phyloP scores from a whole-genome alignment of 1,140 invertebrate species.

The Pinna nobilis region DNA sequence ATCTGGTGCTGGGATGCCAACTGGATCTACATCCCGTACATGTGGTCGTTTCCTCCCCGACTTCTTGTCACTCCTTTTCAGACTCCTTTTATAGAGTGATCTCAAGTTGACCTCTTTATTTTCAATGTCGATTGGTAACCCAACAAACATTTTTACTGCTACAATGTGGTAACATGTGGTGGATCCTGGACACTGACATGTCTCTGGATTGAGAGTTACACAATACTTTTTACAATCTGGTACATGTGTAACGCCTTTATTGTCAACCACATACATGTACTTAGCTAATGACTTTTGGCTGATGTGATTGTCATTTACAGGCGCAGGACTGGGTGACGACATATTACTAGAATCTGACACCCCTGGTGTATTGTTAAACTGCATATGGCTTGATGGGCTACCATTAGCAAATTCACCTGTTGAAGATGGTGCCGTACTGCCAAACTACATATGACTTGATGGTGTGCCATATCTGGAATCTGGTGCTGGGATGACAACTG shows the following conservation, averaged over 20 bases:
- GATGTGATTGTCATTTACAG: constrained; percentile 5
- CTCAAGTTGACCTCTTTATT: constrained; percentile 9
- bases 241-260: neutral
- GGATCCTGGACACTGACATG: neutral
- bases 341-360: too few relatives aligned
- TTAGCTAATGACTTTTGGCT: constrained; percentile 5
- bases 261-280: neutral
- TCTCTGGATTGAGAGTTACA: neutral
- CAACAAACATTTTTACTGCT: constrained; percentile 7
- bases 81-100: constrained; percentile 14
- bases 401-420: too few relatives aligned
- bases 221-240: neutral
- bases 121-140: neutral
- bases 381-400: too few relatives aligned
- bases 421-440: too few relatives aligned
- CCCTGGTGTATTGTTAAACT: too few relatives aligned
- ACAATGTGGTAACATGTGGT: constrained; percentile 7
- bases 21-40: too few relatives aligned
- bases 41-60: constrained; percentile 9
- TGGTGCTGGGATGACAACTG: neutral
- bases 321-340: too few relatives aligned
- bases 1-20: neutral
- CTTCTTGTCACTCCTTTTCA: constrained; percentile 17
- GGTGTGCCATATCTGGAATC: too few relatives aligned
- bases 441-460: too few relatives aligned